phyloP scores from a whole-genome alignment of 2,888 invertebrate species.

The Epinotia ramella region DNA sequence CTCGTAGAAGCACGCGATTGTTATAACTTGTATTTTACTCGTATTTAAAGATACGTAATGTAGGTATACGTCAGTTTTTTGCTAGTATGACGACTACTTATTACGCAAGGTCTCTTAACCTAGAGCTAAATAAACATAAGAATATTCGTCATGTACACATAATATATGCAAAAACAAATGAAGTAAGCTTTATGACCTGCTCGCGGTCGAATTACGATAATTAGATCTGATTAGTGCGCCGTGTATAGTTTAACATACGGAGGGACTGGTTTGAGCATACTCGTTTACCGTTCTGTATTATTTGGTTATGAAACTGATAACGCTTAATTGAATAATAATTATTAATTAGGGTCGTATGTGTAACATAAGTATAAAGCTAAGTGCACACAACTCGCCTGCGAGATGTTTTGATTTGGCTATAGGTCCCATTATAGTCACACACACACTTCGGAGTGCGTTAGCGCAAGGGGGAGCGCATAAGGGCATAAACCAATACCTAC shows the following conservation, averaged over 20 bases:
- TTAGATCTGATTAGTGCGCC: conserved; percentile 40
- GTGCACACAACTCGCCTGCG: conserved; percentile 3
- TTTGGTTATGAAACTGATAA: conserved; percentile 58
- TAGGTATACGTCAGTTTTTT: too few species aligned
- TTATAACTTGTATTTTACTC: neutral
- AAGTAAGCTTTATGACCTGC: conserved; percentile 46
- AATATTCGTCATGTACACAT: neutral
- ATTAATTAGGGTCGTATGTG: conserved; percentile 42
- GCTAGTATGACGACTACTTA: neutral
- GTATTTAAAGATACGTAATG: too few species aligned
- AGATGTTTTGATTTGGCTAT: neutral
- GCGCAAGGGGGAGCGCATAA: too few species aligned
- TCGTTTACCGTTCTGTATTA: conserved; percentile 42
- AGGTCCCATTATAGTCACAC: too few species aligned
- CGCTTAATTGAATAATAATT: conserved; percentile 48
- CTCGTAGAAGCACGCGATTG: neutral
- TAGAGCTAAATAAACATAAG: neutral
- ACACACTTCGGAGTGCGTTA: too few species aligned
- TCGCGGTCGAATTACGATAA: conserved; percentile 49
- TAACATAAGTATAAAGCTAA: conserved; percentile 18
- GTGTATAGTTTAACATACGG: conserved; percentile 24
- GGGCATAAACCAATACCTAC: too few species aligned
- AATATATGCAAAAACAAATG: conserved; percentile 53
- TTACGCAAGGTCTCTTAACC: neutral
- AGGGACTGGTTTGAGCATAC: conserved; percentile 35